Percentiles rank a stretch among this genome's conserved stretches.
Evolutionary conservation across 2,797 vertebrate species (phyloP).

Genomic region (Yasuhikotakia modesta): DNA sequence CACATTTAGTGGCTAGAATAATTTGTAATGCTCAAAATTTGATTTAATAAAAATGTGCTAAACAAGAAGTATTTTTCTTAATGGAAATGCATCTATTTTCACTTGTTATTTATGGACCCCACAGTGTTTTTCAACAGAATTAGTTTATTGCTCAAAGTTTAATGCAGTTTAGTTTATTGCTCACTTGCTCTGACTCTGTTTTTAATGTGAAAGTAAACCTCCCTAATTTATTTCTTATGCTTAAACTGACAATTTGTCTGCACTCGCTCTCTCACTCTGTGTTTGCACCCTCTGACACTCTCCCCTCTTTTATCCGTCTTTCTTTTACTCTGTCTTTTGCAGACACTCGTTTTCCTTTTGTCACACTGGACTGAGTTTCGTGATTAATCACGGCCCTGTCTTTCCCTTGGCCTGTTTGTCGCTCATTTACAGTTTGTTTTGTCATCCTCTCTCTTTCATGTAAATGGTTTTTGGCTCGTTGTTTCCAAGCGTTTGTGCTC

Average conservation of each 20-base stretch:
- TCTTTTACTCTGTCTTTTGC: not conserved
- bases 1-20: not conserved
- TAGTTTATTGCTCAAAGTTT: not conserved
- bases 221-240: constrained; percentile 12
- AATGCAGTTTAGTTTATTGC: not conserved
- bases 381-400: not conserved
- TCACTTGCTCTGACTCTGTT: not conserved
- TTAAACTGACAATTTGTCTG: constrained; percentile 10
- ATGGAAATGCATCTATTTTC: not conserved
- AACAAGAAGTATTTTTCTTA: not conserved
- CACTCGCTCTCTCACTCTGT: not conserved
- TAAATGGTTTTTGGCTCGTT: not conserved
- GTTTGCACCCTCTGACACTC: not conserved
- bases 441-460: not conserved
- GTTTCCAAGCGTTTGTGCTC: not conserved
- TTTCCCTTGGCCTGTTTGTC: not conserved
- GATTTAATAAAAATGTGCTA: not conserved
- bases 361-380: not conserved
- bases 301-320: not conserved
- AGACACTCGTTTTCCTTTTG: not conserved
- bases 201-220: not conserved
- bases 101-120: not conserved
- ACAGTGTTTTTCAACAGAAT: not conserved
- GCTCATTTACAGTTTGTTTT: not conserved
- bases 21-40: not conserved